A percentile compares a stretch with the other conserved stretches of the same genome.
Conservation (phyloP, 2,113 vertebrate genomes). For the Nesoenas mayeri region DNA sequence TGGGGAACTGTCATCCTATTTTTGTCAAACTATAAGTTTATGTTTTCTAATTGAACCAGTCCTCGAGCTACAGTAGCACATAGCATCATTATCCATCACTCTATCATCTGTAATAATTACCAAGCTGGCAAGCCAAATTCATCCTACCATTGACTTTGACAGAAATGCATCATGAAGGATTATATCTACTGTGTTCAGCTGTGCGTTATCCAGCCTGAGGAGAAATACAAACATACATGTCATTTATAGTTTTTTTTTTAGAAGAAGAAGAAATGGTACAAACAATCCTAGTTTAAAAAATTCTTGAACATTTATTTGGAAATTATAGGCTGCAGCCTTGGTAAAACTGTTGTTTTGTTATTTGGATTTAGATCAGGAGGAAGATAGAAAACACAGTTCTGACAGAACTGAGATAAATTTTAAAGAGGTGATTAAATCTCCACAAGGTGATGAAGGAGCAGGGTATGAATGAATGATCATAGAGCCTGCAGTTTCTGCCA, state of each 20-base stretch:
- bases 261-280: background rate
- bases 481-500: background rate
- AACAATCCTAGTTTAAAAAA: background rate
- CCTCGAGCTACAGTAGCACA: background rate
- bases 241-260: background rate
- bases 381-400: background rate
- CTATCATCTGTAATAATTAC: background rate
- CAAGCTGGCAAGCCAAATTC: background rate
- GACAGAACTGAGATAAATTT: background rate
- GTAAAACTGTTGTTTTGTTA: background rate
- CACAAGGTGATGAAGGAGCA: background rate
- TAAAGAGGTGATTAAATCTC: background rate
- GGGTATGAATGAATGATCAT: background rate
- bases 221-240: background rate
- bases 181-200: background rate
- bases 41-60: too few relatives aligned
- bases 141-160: background rate
- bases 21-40: too few relatives aligned
- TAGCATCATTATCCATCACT: background rate
- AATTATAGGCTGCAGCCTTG: background rate
- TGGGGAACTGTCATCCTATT: background rate
- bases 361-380: background rate
- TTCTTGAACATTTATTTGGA: background rate
- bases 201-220: background rate
- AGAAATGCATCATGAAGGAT: background rate